Evolutionary conservation across 1,140 invertebrate genomes (phyloP).

Genomic region (Bombus pyrosoma): DNA sequence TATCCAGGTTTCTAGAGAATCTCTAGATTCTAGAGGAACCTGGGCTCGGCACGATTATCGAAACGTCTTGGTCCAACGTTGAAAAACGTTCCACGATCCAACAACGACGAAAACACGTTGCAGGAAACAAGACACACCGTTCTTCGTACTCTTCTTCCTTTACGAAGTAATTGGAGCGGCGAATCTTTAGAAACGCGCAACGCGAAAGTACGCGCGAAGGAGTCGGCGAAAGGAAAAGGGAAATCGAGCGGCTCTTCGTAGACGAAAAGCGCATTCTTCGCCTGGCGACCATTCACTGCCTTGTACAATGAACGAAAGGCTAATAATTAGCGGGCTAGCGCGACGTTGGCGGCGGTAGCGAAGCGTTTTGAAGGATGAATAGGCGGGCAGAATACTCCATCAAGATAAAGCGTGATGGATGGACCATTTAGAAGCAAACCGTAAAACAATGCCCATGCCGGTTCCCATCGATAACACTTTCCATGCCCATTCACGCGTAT

Average conservation of each 20-base stretch:
- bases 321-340: constrained; percentile 59
- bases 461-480: constrained; percentile 66
- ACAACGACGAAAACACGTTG: not conserved
- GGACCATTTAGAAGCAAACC: constrained; percentile 64
- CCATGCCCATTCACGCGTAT: constrained; percentile 49
- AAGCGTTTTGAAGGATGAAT: constrained; percentile 61
- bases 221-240: not conserved
- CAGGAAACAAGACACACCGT: not conserved
- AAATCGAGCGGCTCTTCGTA: not conserved
- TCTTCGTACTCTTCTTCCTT: not conserved
- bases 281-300: constrained; percentile 21
- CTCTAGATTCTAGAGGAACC: not conserved
- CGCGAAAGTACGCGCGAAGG: not conserved
- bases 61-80: not conserved
- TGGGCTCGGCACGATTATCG: not conserved
- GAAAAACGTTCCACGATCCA: not conserved
- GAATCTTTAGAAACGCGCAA: not conserved
- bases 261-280: constrained; percentile 29
- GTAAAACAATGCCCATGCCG: constrained; percentile 65
- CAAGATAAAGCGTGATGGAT: constrained; percentile 66
- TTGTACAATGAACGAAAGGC: constrained; percentile 47
- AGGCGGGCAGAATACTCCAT: constrained; percentile 62
- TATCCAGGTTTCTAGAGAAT: not conserved
- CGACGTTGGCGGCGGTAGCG: constrained; percentile 13
- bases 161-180: not conserved